Evolutionary conservation across 1,140 invertebrate species (phyloP), one percentile per base, ranked within the genome.

Genomic region (Octopus bimaculoides): DNA sequence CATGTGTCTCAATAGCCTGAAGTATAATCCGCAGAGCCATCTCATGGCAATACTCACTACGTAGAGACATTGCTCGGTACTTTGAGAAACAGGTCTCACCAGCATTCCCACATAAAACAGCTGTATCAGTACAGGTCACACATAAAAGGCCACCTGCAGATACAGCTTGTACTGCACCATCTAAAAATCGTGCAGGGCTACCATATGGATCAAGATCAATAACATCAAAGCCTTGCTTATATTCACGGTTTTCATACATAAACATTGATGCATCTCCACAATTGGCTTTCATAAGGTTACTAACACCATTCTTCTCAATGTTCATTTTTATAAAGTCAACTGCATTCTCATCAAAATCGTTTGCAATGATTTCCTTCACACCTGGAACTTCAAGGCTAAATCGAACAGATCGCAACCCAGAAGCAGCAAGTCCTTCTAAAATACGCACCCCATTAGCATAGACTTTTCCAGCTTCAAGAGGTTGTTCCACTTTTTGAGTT

Each of bases 171-270:
- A 99, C 94, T 0, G 97, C 97, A 4, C 94, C 92, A 90, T 99
- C 98, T 0, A 99, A 91, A 90, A 99, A 99, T 76, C 93, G 93
- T 4, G 96, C 94, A 26, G 98, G 96, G 87, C 96, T 97, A 7
- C 98, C 98, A 88, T 99, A 99, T 0, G 98, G 98, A 91, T 99
- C 98, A 56, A 99, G 89, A 89, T 99, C 98, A 79, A 99, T 93
- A 0, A 94, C 96, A 88, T 98, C 93, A 90, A 98, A 98, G 61
- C 93, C 92, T 78, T 94, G 91, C n/a, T 91, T 88, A 17, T 66
- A n/a, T 10, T 87, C 85, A 78, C 93, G 93, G 84, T 95, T 93
- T 83, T 93, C 91, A 84, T 97, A 87, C 90, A 90, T 89, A 14
- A 87, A 80, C 85, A 89, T 88, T 1, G 86, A 82, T 53, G 89